Evolutionary conservation across 1,140 invertebrate genomes (phyloP), one percentile per base, ranked within the genome.

Genomic region (Melanaphis sacchari): DNA sequence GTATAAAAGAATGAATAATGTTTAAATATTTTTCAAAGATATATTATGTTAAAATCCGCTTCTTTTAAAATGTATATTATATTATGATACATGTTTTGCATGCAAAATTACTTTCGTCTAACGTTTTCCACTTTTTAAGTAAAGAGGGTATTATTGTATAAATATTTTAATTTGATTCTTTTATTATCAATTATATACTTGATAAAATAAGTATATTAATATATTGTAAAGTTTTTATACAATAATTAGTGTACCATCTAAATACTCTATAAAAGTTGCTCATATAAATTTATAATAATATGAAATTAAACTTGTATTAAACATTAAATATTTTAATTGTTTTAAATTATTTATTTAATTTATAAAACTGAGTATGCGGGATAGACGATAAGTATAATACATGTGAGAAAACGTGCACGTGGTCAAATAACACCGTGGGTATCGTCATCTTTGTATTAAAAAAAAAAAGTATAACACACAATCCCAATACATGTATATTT

Each of bases 391-490:
- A 84, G 82, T 84, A 84, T 84, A 49, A 88, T 88, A 49, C 85
- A 49, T 88, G 85, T 88, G 85, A 88, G 85, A 88, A 88, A 88
- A 49, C 36, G 26, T 49, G 43, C 85, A 88, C 43, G n/a, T 88
- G 85, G 38, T n/a, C 31, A 6, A 76, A n/a, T 76, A 66, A 76
- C 59, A 21, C 59, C 59, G n/a, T 76, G 59, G 59, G 59, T 76
- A 76, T n/a, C 59, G 59, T n/a, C 26, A 15, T 76, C 59, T 76
- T 76, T 76, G 36, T 66, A 76, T 76, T 76, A 18, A n/a, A 76
- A 76, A n/a, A 31, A 76, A 76, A 76, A 76, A 31, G 59, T 76
- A 36, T n/a, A n/a, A n/a, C n/a, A 76, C 31, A 76, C 59, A 18
- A 49, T 15, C 46, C 15, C 3, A 66, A 18, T 66, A n/a, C 3